phyloP scores from a whole-genome alignment of 2,797 vertebrate species.

The Aulostomus chinensis region DNA sequence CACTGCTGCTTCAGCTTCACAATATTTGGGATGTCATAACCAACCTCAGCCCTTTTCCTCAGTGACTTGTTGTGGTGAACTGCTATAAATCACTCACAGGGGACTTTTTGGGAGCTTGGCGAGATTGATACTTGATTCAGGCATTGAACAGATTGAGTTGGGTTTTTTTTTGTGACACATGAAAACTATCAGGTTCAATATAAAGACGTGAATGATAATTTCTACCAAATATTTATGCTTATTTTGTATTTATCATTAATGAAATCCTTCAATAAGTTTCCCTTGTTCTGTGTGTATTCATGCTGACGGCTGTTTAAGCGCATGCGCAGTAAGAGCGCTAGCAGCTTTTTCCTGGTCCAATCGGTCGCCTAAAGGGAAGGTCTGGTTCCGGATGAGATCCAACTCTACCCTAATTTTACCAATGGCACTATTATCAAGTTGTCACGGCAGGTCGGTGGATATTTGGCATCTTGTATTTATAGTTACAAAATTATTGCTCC shows the following conservation, averaged over 20 bases:
- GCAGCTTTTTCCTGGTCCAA: slow-evolving; percentile 36
- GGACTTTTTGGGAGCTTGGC: slow-evolving; percentile 2
- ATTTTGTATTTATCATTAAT: slow-evolving; percentile 53
- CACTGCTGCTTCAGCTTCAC: slow-evolving; percentile 34
- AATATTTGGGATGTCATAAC: slow-evolving; percentile 5
- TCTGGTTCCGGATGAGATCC: slow-evolving; percentile 28
- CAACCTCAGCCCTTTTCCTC: slow-evolving; percentile 1
- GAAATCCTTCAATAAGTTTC: slow-evolving; percentile 18
- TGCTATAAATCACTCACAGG: slow-evolving; percentile 2
- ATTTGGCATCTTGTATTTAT: not conserved
- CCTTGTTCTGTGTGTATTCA: not conserved
- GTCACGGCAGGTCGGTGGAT: slow-evolving; percentile 70
- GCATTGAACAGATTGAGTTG: not conserved
- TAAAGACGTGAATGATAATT: slow-evolving; percentile 5
- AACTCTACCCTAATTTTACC: not conserved
- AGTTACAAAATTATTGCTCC: no score
- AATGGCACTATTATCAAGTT: slow-evolving; percentile 29
- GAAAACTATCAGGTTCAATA: not conserved
- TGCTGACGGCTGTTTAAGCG: slow-evolving; percentile 15
- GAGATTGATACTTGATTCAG: no score
- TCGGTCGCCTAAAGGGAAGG: slow-evolving; percentile 57
- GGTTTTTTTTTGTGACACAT: slow-evolving; percentile 1
- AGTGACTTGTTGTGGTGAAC: slow-evolving; percentile 8
- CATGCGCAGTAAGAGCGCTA: slow-evolving; percentile 56
- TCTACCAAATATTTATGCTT: slow-evolving; percentile 42